A percentile compares a stretch with the other conserved stretches of the same genome.
Evolutionary conservation across 2,113 vertebrate species (phyloP).

Genomic region (Corvus hawaiiensis): DNA sequence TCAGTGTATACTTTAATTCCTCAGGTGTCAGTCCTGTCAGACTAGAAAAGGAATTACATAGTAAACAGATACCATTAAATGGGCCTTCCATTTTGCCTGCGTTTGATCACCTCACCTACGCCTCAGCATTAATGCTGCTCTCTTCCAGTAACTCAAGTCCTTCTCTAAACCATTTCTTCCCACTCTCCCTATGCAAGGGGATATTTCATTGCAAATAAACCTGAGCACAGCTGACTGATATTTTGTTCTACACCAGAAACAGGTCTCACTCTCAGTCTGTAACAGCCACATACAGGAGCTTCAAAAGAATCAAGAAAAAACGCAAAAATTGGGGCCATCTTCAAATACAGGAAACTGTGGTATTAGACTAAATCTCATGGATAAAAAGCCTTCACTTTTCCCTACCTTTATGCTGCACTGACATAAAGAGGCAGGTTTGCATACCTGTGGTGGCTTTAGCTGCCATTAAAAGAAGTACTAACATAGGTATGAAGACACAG

Average conservation of each 20-base stretch:
- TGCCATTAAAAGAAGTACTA: neutral
- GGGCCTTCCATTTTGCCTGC: neutral
- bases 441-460: neutral
- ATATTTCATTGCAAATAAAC: neutral
- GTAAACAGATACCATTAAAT: neutral
- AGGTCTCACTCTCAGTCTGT: neutral
- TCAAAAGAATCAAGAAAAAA: neutral
- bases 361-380: neutral
- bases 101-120: neutral
- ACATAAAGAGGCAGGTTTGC: neutral
- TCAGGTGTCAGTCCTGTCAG: conserved; percentile 12
- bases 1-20: neutral
- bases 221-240: neutral
- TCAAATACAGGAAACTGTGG: neutral
- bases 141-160: neutral
- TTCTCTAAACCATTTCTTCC: neutral
- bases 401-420: neutral
- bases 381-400: neutral
- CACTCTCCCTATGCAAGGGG: neutral
- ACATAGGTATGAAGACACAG: neutral
- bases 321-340: neutral
- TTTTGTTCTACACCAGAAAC: neutral
- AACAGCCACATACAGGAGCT: neutral
- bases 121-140: neutral
- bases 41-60: neutral